phyloP scores from a whole-genome alignment of 2,113 vertebrate species.

The Cnemophilus loriae region DNA sequence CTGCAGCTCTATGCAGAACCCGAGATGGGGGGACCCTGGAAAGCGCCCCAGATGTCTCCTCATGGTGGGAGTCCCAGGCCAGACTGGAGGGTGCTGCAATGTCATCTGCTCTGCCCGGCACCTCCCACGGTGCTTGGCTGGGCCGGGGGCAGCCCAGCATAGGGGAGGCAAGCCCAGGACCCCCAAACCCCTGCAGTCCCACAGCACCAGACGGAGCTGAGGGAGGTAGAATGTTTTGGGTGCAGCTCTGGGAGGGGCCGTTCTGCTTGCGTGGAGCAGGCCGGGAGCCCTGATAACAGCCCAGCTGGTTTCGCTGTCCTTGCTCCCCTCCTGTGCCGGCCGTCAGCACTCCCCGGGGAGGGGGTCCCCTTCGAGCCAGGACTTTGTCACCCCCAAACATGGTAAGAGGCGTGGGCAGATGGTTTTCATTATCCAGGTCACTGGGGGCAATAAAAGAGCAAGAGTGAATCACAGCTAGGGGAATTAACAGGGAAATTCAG shows the following conservation, averaged over 20 bases:
- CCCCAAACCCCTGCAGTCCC: background rate
- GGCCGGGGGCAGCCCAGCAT: accelerated
- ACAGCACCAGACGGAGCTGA: accelerated
- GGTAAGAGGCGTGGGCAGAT: background rate
- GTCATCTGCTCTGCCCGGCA: background rate
- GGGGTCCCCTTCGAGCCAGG: background rate
- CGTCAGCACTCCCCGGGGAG: accelerated
- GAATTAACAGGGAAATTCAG: background rate
- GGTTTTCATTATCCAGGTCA: background rate
- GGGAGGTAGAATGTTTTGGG: background rate
- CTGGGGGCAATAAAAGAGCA: background rate
- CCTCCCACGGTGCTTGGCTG: background rate
- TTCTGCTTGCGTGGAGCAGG: background rate
- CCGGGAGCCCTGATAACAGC: background rate
- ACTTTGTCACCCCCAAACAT: background rate
- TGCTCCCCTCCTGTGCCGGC: background rate
- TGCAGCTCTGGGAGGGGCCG: background rate
- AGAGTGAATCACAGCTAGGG: background rate
- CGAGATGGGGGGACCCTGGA: accelerated
- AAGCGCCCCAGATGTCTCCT: background rate
- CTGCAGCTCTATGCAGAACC: accelerated
- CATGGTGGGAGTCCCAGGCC: too few species aligned
- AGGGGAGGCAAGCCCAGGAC: accelerated
- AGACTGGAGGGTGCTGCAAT: accelerated
- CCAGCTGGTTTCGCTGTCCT: background rate